Conservation (phyloP, 2,888 invertebrate species). For the Lumbricus terrestris region DNA sequence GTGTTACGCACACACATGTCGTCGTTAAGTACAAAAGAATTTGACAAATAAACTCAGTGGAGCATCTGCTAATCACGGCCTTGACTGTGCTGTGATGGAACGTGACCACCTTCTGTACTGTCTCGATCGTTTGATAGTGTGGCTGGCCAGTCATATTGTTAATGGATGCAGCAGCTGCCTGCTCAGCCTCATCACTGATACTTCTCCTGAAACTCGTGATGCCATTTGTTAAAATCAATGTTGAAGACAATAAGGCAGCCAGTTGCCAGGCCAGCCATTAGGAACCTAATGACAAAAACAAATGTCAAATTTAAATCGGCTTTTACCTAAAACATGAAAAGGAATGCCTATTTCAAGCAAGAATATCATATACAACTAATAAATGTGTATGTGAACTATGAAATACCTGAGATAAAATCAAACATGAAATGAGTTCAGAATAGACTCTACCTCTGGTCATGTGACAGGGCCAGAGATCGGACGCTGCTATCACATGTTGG, state of each 20-base stretch:
- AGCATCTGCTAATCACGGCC: neutral
- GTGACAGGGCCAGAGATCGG: conserved; percentile 88
- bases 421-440: neutral
- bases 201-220: conserved; percentile 60
- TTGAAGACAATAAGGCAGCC: conserved; percentile 98
- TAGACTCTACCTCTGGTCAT: conserved; percentile 91
- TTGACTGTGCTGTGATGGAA: neutral
- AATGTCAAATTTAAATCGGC: neutral
- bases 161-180: neutral
- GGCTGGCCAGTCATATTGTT: neutral
- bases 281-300: conserved; percentile 69
- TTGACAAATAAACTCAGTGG: neutral
- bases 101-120: neutral
- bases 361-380: neutral
- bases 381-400: neutral
- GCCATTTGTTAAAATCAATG: conserved; percentile 88
- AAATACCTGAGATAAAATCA: neutral
- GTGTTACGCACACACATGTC: neutral
- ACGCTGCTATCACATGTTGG: conserved; percentile 93
- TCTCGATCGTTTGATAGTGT: neutral
- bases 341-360: neutral
- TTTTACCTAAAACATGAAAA: neutral
- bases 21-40: neutral
- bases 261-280: conserved; percentile 92
- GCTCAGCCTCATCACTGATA: conserved; percentile 34